Evolutionary conservation across 1,140 invertebrate genomes (phyloP), one percentile per base, ranked within the genome.

Genomic region (Cardiocondyla obscurior): DNA sequence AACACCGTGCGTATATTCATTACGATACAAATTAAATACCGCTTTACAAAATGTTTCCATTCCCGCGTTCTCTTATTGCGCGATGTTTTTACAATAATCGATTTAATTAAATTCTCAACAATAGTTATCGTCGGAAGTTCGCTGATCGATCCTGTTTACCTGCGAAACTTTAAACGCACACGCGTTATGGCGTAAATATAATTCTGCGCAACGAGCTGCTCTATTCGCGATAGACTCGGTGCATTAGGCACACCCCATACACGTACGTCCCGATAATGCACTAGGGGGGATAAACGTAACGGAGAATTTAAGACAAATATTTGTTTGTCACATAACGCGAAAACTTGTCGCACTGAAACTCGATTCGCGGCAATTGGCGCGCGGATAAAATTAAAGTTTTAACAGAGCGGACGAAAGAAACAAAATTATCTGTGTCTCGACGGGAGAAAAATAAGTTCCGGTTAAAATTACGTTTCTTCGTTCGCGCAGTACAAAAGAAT

Each of bases 61-160:
- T 14, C 28, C 5, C 33, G 16, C 62, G 33, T 42, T 79, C 33
- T 67, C 46, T 30, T 69, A 67, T 42, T 79, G 60, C 73, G 30
- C 30, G 39, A 44, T 64, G 62, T 69, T 79, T 51, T 42, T 62
- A 33, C 74, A 67, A 69, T 79, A 79, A 79, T 79, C 74, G 74
- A 79, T 79, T 79, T 79, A 79, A 79, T 79, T 79, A 79, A 79
- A 79, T 79, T 79, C 74, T 39, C 74, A 10, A 79, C 74, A 79
- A 67, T 79, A 79, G 74, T 69, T 79, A 79, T 69, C 46, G 62
- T 79, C 74, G 74, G 74, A 79, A 79, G 74, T 79, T 79, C 74
- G 46, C 74, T 62, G 74, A 79, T 79, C 74, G 74, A 79, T 79
- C 74, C 22, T 33, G 74, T 79, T 76, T 79, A 79, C 74, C 74